Base-by-base conservation (phyloP, 1,140 invertebrate genomes). In the Lordiphosa collinella region DNA sequence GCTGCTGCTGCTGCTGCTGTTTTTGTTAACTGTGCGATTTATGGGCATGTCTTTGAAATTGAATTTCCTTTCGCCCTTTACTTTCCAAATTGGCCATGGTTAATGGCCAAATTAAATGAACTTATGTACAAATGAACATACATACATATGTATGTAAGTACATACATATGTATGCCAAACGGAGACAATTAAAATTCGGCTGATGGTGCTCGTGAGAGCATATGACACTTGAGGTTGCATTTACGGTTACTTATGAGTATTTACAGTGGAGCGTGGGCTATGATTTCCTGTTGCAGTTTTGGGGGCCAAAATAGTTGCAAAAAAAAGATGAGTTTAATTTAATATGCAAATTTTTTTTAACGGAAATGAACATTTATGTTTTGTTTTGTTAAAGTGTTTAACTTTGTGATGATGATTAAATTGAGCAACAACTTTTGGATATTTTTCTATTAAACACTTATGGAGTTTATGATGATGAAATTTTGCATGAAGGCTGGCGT, bases 51-150 rank as follows among this genome's bases (percentile, higher is more conserved):
- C 44, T 67, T 67, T 62, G 54, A 63, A 72, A 66, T 74, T 70
- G 52, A 61, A 66, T 62, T 66, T 74, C 57, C 57, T 66, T 66
- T 69, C 69, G 62, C 63, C 71, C 71, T 71, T 74, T 74, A 74
- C 67, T 71, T 71, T 75, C 68, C 51, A 74, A 29, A 74, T 67
- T 67, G 48, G 66, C 61, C 38, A 35, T 40, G 57, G 36, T 70
- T 70, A 52, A 52, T 66, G 11, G 11, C 22, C 40, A 31, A 44
- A 40, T 6, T 25, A 12, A 5, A n/a, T 2, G 7, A n/a, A 44
- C 14, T 29, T 22, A 22, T 7, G 25, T 9, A 47, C 6, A 47
- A 2, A 22, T 22, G 18, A 22, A 5, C 16, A 18, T 18, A 18
- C 16, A 18, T n/a, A 0, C 16, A 18, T 18, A n/a, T n/a, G n/a